Conservation (phyloP, 1,140 invertebrate species). For the Conopomorpha cramerella region DNA sequence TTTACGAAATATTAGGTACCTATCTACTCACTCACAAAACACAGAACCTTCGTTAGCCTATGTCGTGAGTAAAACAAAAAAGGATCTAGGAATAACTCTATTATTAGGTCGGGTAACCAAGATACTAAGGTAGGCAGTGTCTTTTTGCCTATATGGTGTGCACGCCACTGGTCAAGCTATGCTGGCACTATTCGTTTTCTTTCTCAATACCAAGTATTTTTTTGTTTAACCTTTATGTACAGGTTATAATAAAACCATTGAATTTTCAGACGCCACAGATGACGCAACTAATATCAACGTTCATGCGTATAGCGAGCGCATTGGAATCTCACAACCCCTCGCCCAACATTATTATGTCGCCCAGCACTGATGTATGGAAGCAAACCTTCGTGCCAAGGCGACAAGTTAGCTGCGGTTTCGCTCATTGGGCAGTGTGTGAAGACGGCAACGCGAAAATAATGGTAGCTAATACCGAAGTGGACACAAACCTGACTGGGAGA, state of each 20-base stretch:
- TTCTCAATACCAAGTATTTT: no score
- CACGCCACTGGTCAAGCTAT: no score
- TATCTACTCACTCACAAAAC: no score
- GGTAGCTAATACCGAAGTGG: constrained; percentile 24
- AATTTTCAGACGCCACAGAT: constrained; percentile 28
- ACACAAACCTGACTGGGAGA: constrained; percentile 33
- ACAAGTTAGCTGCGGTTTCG: constrained; percentile 28
- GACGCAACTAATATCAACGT: constrained; percentile 33
- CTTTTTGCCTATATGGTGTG: no score
- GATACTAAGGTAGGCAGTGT: no score
- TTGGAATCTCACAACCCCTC: constrained; percentile 28
- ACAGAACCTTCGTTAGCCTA: no score
- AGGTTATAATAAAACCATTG: background rate
- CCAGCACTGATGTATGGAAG: constrained; percentile 32
- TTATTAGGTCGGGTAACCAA: no score
- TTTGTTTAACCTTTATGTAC: no score
- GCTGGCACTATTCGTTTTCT: no score
- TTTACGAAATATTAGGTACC: no score
- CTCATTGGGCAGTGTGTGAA: constrained; percentile 37
- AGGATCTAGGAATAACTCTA: no score
- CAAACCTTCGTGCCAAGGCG: constrained; percentile 23
- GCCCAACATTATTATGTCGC: constrained; percentile 19
- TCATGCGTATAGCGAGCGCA: constrained; percentile 25
- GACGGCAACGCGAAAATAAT: constrained; percentile 34
- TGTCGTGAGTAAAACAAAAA: no score